These are phyloP conservation scores for Centropus unirufus DNA, from an alignment of 2,113 vertebrate species.

Conservation along the genomic window DNA sequence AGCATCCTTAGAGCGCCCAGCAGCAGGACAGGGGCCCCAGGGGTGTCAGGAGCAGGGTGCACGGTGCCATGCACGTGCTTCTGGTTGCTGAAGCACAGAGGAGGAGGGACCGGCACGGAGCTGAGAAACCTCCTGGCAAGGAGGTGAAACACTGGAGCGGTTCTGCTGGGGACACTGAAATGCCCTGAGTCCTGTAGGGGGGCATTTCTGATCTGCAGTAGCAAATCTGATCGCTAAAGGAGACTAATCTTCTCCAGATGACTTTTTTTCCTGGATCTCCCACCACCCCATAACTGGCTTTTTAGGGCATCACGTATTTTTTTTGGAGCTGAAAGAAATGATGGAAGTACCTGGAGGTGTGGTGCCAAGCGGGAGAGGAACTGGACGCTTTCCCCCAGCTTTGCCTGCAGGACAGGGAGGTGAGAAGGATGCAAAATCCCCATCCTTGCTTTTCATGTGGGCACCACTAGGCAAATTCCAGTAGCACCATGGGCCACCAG, in stretches of 20 bases:
- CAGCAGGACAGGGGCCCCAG: background rate
- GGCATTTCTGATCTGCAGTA: background rate
- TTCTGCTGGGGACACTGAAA: background rate
- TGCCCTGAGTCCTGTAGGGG: background rate
- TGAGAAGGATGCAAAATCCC: background rate
- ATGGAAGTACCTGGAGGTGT: conserved; percentile 56
- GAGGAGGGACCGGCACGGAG: background rate
- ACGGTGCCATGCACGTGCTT: accelerated
- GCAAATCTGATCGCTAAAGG: background rate
- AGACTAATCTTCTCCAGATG: accelerated
- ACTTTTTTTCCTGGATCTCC: background rate
- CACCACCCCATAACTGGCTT: background rate
- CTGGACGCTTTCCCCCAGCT: conserved; percentile 65
- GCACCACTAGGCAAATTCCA: accelerated
- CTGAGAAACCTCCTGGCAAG: background rate
- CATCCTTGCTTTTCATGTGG: accelerated
- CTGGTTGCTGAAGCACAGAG: accelerated
- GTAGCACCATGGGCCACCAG: accelerated
- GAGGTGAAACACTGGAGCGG: accelerated
- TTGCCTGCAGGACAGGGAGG: conserved; percentile 48
- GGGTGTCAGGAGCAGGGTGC: accelerated
- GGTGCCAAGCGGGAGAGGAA: conserved; percentile 58
- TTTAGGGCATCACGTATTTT: background rate
- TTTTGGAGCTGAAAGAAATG: background rate
- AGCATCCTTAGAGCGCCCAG: background rate